Evolutionary conservation across 2,797 vertebrate species (phyloP).

Genomic region (Galaxias olidus): DNA sequence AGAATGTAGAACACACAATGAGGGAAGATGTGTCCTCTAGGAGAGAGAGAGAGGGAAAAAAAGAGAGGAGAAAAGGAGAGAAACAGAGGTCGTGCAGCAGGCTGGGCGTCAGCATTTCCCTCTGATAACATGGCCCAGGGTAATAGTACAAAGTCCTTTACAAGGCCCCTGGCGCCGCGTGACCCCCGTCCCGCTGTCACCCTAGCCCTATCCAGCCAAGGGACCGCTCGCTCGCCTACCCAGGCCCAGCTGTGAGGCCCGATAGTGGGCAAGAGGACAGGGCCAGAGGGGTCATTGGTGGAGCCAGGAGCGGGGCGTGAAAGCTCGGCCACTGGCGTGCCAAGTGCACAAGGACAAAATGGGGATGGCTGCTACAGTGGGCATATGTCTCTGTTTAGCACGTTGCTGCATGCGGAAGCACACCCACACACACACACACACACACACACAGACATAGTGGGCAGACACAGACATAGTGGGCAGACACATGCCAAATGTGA

Average conservation of each 20-base stretch:
- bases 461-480: too few species aligned
- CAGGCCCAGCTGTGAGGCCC: slow-evolving; percentile 32
- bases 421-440: background rate
- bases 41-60: background rate
- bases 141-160: slow-evolving; percentile 13
- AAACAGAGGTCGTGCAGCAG: background rate
- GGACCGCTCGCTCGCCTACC: slow-evolving; percentile 21
- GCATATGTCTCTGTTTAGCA: slow-evolving; percentile 27
- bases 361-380: slow-evolving; percentile 1
- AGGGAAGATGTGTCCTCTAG: too few species aligned
- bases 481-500: too few species aligned
- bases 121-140: slow-evolving; percentile 16
- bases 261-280: slow-evolving; percentile 26
- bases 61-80: background rate
- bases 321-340: slow-evolving; percentile 9
- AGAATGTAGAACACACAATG: too few species aligned
- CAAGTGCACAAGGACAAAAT: slow-evolving; percentile 32
- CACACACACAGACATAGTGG: too few species aligned
- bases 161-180: slow-evolving; percentile 6
- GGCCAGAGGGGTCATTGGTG: slow-evolving; percentile 25
- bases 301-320: slow-evolving; percentile 15
- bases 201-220: slow-evolving; percentile 15
- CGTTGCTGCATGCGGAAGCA: slow-evolving; percentile 14
- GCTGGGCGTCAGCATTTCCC: slow-evolving; percentile 21
- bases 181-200: slow-evolving; percentile 24